Evolutionary conservation across 2,113 vertebrate genomes (phyloP).

Genomic region (Psilopsiagon aymara): DNA sequence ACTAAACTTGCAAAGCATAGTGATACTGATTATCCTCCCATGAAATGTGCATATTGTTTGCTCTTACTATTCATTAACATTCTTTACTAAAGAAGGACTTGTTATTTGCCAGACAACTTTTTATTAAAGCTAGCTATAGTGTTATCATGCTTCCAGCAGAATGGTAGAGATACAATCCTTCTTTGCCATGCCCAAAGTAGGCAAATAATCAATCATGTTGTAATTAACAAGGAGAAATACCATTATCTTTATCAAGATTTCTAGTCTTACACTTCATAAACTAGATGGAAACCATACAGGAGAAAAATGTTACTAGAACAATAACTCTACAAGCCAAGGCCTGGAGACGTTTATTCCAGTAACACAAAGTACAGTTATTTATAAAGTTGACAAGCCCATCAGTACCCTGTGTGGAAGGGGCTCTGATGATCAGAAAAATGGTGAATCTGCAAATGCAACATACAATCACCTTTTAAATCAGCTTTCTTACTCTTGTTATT

Average conservation of each 20-base stretch:
- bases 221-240: constrained; percentile 1
- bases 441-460: constrained; percentile 39
- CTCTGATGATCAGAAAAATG: constrained; percentile 51
- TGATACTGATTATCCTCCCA: not conserved
- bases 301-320: not conserved
- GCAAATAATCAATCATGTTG: not conserved
- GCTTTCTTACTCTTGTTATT: constrained; percentile 51
- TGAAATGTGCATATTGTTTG: not conserved
- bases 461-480: constrained; percentile 71
- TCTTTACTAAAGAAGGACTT: not conserved
- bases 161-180: not conserved
- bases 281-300: not conserved
- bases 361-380: not conserved
- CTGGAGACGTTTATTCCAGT: not conserved
- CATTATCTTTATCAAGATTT: not conserved
- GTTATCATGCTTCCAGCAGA: not conserved
- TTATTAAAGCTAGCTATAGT: not conserved
- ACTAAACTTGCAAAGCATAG: not conserved
- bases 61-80: not conserved
- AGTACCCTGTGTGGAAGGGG: not conserved
- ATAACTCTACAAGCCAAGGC: not conserved
- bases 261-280: not conserved
- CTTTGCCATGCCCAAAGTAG: not conserved
- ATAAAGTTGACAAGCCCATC: not conserved
- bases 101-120: not conserved